A percentile compares a stretch with the other conserved stretches of the same genome.
phyloP scores from a whole-genome alignment of 2,113 vertebrate genomes.

The Crotalus viridis region DNA sequence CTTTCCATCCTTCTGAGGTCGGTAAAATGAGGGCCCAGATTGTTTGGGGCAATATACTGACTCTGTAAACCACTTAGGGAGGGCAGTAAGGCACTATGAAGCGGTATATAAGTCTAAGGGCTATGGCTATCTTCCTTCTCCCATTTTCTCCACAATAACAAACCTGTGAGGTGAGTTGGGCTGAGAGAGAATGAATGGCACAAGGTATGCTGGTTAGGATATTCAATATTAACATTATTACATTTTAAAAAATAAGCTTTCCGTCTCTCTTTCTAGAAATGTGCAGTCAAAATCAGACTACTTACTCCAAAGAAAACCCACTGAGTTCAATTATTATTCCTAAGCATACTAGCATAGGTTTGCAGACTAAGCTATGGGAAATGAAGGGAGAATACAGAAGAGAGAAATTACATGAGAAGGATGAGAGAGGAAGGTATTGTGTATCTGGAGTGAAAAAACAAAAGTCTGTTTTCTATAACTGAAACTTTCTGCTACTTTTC shows the following conservation, averaged over 20 bases:
- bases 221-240: neutral
- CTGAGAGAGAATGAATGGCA: too few species aligned
- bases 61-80: too few species aligned
- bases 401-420: neutral
- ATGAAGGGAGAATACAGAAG: neutral
- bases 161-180: too few species aligned
- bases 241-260: neutral
- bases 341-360: neutral
- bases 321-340: neutral
- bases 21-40: too few species aligned
- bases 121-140: too few species aligned
- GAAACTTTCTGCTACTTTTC: neutral
- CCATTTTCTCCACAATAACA: too few species aligned
- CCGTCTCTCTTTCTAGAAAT: neutral
- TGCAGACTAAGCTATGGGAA: neutral
- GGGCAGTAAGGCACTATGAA: too few species aligned
- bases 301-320: neutral
- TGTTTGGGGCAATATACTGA: too few species aligned
- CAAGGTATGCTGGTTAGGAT: neutral
- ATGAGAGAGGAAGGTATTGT: neutral
- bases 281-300: neutral
- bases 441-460: neutral
- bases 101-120: too few species aligned
- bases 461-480: neutral
- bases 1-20: too few species aligned